phyloP scores from a whole-genome alignment of 2,888 invertebrate genomes.

The Ophioninae sp. region DNA sequence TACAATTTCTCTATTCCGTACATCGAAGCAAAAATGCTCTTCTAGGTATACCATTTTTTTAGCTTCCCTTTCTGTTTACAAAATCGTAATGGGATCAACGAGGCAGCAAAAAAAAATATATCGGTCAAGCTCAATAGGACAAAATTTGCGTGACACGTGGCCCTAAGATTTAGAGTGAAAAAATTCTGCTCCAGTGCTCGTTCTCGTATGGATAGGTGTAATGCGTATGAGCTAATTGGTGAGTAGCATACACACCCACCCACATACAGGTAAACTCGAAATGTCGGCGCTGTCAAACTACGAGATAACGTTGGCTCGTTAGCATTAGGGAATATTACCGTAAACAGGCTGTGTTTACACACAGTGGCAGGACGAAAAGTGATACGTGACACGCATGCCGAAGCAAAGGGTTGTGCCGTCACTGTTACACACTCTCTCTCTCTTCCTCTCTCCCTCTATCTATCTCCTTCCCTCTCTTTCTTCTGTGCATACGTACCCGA shows the following conservation, averaged over 20 bases:
- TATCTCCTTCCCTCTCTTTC: neutral
- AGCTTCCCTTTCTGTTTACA: neutral
- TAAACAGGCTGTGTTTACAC: conserved; percentile 78
- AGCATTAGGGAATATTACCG: conserved; percentile 77
- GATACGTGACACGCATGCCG: conserved; percentile 79
- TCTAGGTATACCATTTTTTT: neutral
- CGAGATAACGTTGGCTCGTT: conserved; percentile 72
- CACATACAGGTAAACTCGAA: conserved; percentile 2
- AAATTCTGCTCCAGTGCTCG: neutral
- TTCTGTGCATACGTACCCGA: neutral
- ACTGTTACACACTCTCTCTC: neutral
- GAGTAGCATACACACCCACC: conserved; percentile 30
- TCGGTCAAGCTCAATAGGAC: conserved; percentile 2
- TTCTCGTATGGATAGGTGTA: neutral
- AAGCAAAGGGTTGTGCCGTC: conserved; percentile 55
- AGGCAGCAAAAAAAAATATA: neutral
- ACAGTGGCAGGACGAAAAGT: conserved; percentile 72
- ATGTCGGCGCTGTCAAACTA: conserved; percentile 43
- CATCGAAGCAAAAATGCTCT: neutral
- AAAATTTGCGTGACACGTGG: conserved; percentile 25
- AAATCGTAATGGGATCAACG: neutral
- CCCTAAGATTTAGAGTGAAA: conserved; percentile 4
- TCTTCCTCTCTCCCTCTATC: neutral
- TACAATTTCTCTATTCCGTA: neutral
- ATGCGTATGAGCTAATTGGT: conserved; percentile 27